These are phyloP conservation scores for Pseudomyrmex gracilis DNA, from an alignment of 1,140 invertebrate genomes.

Conservation along the genomic window DNA sequence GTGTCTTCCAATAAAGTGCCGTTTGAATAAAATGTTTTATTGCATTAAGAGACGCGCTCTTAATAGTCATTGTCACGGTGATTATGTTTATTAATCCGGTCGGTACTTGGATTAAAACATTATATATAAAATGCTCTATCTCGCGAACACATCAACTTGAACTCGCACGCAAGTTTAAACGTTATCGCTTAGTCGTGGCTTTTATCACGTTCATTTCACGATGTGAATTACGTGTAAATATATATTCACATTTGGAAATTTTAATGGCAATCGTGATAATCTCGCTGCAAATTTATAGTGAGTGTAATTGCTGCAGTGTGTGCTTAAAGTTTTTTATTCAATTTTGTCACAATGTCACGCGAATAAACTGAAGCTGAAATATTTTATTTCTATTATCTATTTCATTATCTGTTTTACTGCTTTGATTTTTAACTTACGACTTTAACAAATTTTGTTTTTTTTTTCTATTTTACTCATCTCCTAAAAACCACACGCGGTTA, in stretches of 20 bases:
- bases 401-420: background rate
- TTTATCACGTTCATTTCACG: conserved; percentile 17
- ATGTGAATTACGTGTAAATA: conserved; percentile 30
- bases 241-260: background rate
- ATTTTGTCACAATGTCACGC: background rate
- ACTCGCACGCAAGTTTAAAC: conserved; percentile 23
- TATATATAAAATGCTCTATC: background rate
- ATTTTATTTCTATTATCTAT: background rate
- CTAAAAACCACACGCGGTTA: background rate
- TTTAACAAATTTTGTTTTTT: background rate
- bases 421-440: background rate
- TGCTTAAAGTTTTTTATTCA: background rate
- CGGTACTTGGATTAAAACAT: conserved; percentile 25
- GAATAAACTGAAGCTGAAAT: background rate
- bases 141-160: conserved; percentile 24
- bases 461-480: background rate
- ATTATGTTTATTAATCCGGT: conserved; percentile 38
- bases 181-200: conserved; percentile 17
- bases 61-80: background rate
- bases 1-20: conserved; percentile 34
- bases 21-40: conserved; percentile 36
- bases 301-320: no score
- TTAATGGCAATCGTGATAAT: background rate
- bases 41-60: conserved; percentile 32
- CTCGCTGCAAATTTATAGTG: conserved; percentile 5